These are phyloP conservation scores for Tetramorium parvispinum DNA, from an alignment of 1,140 invertebrate genomes.

Conservation along the genomic window DNA sequence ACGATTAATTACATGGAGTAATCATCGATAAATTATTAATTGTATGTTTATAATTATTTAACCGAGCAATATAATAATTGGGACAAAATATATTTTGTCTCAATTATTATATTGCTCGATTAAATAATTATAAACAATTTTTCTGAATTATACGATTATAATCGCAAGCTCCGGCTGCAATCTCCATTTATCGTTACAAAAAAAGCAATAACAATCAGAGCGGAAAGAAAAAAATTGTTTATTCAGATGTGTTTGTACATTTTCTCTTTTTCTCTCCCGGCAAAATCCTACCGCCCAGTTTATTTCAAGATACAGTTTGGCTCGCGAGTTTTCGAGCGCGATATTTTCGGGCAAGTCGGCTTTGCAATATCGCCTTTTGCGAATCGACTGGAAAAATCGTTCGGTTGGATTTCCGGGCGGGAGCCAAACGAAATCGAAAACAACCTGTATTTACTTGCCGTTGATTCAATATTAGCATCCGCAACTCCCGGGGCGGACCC, in stretches of 20 bases:
- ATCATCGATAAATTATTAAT: background rate
- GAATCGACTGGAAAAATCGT: conserved; percentile 25
- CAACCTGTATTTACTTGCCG: conserved; percentile 35
- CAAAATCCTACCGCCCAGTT: conserved; percentile 2
- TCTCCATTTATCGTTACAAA: background rate
- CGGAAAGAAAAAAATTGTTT: background rate
- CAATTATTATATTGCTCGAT: no score
- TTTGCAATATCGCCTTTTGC: conserved; percentile 13
- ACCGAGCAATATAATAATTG: background rate
- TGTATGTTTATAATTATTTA: background rate
- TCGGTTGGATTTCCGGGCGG: background rate
- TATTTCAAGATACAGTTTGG: background rate
- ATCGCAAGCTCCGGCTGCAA: background rate
- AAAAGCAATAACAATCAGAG: background rate
- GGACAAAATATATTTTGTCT: background rate
- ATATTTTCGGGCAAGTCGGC: conserved; percentile 2
- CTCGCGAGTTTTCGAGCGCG: background rate
- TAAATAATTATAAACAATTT: no score
- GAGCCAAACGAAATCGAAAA: conserved; percentile 36
- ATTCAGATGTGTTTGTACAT: background rate
- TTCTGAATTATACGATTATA: no score
- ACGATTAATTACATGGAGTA: background rate
- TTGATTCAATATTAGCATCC: conserved; percentile 55
- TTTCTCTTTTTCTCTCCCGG: background rate
- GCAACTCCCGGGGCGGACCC: conserved; percentile 16